Percentiles rank a stretch among this genome's conserved stretches.
phyloP scores from a whole-genome alignment of 2,113 vertebrate species.

The Pimephales promelas region DNA sequence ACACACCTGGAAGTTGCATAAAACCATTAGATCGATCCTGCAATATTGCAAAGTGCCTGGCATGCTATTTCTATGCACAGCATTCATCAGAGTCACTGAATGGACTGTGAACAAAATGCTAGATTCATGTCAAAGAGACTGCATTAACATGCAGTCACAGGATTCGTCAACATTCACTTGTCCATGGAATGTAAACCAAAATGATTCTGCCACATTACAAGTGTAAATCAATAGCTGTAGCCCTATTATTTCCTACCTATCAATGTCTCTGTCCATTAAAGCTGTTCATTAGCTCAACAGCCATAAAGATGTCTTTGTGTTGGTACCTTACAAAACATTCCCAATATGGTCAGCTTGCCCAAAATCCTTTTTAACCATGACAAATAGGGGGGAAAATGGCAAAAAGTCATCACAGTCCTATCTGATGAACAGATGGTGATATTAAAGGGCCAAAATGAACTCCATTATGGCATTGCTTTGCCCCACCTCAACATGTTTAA shows the following conservation, averaged over 20 bases:
- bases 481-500: constrained; percentile 15
- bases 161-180: background rate
- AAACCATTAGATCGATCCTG: background rate
- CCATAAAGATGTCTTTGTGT: background rate
- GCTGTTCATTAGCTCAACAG: background rate
- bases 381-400: background rate
- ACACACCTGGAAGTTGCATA: background rate
- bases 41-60: constrained; percentile 53
- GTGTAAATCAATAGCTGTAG: background rate
- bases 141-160: constrained; percentile 8
- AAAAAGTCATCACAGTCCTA: background rate
- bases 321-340: background rate
- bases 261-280: constrained; percentile 3
- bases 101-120: background rate
- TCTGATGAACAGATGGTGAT: background rate
- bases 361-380: background rate
- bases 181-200: background rate
- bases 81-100: background rate
- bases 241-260: constrained; percentile 1
- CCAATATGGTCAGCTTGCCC: background rate
- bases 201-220: constrained; percentile 3
- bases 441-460: background rate
- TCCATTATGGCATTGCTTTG: background rate
- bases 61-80: background rate
- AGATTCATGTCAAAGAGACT: background rate